Evolutionary conservation across 37 sponge, comb jelly and placozoan genomes (phyloP).

Genomic region (Geodia barretti): DNA sequence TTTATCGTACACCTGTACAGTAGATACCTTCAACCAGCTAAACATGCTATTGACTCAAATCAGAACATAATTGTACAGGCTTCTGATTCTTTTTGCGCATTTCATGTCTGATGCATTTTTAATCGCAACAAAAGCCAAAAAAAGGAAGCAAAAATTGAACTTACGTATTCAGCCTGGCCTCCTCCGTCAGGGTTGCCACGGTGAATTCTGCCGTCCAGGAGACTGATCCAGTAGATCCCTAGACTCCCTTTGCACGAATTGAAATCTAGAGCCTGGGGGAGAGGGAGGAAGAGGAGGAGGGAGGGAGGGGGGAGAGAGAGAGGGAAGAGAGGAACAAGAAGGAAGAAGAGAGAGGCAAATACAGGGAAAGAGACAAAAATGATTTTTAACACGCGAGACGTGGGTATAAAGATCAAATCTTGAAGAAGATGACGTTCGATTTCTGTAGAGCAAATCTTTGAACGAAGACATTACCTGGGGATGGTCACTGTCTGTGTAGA

Average conservation of each 20-base stretch:
- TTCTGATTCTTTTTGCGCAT: no score
- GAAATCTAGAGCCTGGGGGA: slow-evolving; percentile 15
- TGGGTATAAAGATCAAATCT: background rate
- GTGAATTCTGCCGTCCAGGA: background rate
- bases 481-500: background rate
- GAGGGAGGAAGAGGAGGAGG: background rate
- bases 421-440: background rate
- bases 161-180: slow-evolving; percentile 10
- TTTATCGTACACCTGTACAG: no score
- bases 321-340: background rate
- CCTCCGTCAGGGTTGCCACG: background rate
- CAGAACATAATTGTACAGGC: background rate
- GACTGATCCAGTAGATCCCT: slow-evolving; percentile 20
- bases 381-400: no score
- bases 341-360: background rate
- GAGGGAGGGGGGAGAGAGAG: slow-evolving; percentile 17
- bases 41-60: background rate
- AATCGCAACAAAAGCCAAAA: no score
- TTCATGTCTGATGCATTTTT: no score
- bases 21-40: no score
- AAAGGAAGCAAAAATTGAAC: background rate
- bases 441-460: no score
- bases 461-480: no score
- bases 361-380: background rate
- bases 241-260: slow-evolving; percentile 12